A percentile compares a stretch with the other conserved stretches of the same genome.
These are phyloP conservation scores for Paedocypris sp. DNA, from an alignment of 2,113 vertebrate genomes.

Conservation along the genomic window DNA sequence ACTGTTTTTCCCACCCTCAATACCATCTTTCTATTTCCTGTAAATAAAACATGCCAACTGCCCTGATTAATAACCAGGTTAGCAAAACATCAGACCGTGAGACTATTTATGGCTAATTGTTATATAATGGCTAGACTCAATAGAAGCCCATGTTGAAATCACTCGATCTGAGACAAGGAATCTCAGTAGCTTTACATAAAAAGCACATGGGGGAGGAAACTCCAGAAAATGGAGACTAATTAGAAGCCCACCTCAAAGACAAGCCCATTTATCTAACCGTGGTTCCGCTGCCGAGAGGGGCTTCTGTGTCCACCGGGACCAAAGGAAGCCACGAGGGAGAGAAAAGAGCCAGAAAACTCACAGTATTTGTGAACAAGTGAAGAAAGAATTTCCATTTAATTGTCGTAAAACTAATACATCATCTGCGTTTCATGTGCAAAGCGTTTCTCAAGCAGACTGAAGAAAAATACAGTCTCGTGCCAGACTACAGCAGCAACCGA, in stretches of 20 bases:
- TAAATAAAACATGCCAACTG: too few relatives aligned
- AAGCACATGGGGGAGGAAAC: constrained; percentile 22
- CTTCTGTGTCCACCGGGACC: constrained; percentile 33
- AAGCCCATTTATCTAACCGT: constrained; percentile 58
- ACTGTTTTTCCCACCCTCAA: too few relatives aligned
- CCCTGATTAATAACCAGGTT: too few relatives aligned
- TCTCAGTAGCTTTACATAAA: neutral
- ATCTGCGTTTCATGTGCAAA: neutral
- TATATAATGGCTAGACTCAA: neutral
- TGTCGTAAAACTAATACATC: constrained; percentile 4
- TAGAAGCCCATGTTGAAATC: neutral
- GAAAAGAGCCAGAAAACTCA: neutral
- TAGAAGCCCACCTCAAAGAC: constrained; percentile 55
- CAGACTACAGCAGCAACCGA: constrained; percentile 48
- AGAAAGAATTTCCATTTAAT: neutral
- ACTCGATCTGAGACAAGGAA: neutral
- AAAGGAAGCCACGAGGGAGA: neutral
- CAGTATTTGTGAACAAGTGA: neutral
- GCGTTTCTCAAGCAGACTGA: neutral
- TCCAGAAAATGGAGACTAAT: constrained; percentile 56
- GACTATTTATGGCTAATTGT: neutral
- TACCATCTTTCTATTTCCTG: too few relatives aligned
- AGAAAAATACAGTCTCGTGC: constrained; percentile 8
- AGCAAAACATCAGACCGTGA: neutral
- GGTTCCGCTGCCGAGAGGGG: constrained; percentile 51